Conservation (phyloP, 2,888 invertebrate species). For the Drosophila formosana region DNA sequence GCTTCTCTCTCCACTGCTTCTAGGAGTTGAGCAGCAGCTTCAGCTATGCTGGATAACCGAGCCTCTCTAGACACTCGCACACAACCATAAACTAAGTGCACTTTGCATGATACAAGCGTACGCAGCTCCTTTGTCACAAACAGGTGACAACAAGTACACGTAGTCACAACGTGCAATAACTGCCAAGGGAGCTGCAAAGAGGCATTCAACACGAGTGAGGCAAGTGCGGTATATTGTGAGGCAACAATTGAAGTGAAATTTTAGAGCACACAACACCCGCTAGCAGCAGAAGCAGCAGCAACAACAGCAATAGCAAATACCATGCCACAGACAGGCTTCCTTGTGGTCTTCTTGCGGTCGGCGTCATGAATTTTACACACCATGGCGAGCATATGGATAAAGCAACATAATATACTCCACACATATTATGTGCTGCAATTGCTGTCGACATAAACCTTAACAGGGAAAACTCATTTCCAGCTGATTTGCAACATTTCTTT, state of each 20-base stretch:
- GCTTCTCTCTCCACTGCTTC: constrained; percentile 17
- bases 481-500: too few species aligned
- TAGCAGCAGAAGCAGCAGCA: background rate
- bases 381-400: constrained; percentile 7
- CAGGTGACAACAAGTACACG: constrained; percentile 73
- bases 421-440: constrained; percentile 6
- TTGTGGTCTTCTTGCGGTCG: constrained; percentile 35
- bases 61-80: constrained; percentile 20
- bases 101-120: constrained; percentile 54
- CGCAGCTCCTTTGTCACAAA: constrained; percentile 66
- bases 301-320: background rate
- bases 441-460: background rate
- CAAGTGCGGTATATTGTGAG: background rate
- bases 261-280: constrained; percentile 23
- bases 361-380: constrained; percentile 13
- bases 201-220: background rate
- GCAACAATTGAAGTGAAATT: constrained; percentile 46
- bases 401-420: constrained; percentile 10
- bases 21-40: constrained; percentile 6
- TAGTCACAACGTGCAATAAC: constrained; percentile 54
- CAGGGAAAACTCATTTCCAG: background rate
- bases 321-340: constrained; percentile 25
- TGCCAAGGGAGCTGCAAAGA: constrained; percentile 33
- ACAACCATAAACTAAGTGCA: constrained; percentile 37
- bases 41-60: constrained; percentile 17